phyloP scores from a whole-genome alignment of 2,888 invertebrate genomes.

The Stenurella melanura region DNA sequence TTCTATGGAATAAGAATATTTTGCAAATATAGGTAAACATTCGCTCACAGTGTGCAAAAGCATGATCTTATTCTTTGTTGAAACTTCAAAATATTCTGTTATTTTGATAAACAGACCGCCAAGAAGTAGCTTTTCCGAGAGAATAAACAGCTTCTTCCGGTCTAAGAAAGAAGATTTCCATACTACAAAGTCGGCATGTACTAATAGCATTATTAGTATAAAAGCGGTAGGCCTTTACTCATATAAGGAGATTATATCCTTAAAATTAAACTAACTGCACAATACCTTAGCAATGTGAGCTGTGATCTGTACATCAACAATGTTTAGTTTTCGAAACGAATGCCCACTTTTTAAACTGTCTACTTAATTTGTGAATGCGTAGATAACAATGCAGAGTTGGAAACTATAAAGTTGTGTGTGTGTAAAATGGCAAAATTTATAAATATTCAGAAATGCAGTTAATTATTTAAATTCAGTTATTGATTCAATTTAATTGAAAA shows the following conservation, averaged over 20 bases:
- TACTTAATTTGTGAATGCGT: neutral
- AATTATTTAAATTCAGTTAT: no score
- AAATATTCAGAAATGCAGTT: no score
- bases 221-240: slow-evolving; percentile 48
- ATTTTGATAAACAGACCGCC: slow-evolving; percentile 60
- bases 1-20: slow-evolving; percentile 39
- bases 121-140: slow-evolving; percentile 54
- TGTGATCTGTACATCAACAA: neutral
- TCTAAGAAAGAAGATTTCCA: slow-evolving; percentile 50
- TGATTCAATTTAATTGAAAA: no score
- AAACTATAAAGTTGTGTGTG: no score
- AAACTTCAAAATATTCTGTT: slow-evolving; percentile 59
- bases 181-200: slow-evolving; percentile 47
- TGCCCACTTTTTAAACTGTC: slow-evolving; percentile 7
- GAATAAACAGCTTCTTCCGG: slow-evolving; percentile 60
- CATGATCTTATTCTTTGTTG: slow-evolving; percentile 54
- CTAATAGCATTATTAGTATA: slow-evolving; percentile 52
- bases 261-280: slow-evolving; percentile 32
- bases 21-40: slow-evolving; percentile 43
- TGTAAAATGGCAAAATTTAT: no score
- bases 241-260: slow-evolving; percentile 51
- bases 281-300: neutral
- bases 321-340: neutral
- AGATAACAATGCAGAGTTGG: neutral
- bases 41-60: slow-evolving; percentile 49